Conservation (phyloP, 2,797 vertebrate species). For the Poeciliopsis gracilis region DNA sequence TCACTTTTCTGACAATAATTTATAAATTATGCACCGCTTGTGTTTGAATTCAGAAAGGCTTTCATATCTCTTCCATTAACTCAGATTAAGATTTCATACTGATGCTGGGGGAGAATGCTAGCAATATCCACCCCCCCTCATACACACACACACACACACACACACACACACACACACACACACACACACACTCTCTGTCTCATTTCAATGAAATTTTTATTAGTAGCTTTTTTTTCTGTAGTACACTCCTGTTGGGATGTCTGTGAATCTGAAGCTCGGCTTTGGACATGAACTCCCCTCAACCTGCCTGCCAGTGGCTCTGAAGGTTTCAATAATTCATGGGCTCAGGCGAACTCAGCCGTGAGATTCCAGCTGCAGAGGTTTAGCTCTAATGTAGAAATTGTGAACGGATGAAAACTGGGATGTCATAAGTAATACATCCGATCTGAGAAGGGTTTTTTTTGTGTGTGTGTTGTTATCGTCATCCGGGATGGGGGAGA, state of each 20-base stretch:
- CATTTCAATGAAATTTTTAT: constrained; percentile 99
- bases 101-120: constrained; percentile 98
- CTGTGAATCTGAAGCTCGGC: constrained; percentile 97
- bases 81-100: constrained; percentile 99
- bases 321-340: constrained; percentile 99
- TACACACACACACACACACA: no score
- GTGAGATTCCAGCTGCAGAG: constrained; percentile 99
- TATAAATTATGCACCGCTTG: constrained; percentile 98
- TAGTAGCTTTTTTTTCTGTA: constrained; percentile 96
- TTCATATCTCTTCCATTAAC: constrained; percentile 99
- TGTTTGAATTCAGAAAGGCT: constrained; percentile 99
- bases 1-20: constrained; percentile 99
- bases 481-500: constrained; percentile 73
- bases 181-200: constrained; percentile 76
- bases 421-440: constrained; percentile 99
- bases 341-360: constrained; percentile 97
- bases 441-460: constrained; percentile 82
- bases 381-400: constrained; percentile 99
- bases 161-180: no score
- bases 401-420: constrained; percentile 98
- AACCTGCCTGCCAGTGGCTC: constrained; percentile 98
- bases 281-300: constrained; percentile 99
- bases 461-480: constrained; percentile 75
- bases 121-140: constrained; percentile 88
- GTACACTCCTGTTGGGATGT: constrained; percentile 99